phyloP scores from a whole-genome alignment of 2,888 invertebrate species.

The Barypeithes pellucidus region DNA sequence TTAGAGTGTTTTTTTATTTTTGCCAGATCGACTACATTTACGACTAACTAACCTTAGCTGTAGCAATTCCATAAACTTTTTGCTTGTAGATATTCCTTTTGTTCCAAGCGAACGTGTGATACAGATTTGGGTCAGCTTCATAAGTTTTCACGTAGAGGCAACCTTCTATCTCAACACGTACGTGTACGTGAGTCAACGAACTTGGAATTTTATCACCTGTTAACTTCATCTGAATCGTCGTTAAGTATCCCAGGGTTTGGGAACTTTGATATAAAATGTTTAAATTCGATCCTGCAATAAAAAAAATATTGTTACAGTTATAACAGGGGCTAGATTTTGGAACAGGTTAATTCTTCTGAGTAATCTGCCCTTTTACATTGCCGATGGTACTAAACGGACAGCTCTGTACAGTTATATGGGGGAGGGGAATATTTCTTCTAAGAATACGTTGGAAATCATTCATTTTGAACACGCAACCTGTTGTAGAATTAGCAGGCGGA shows the following conservation, averaged over 20 bases:
- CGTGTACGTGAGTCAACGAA: constrained; percentile 90
- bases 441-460: no score
- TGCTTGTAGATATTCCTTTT: constrained; percentile 98
- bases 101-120: constrained; percentile 98
- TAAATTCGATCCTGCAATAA: constrained; percentile 93
- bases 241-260: constrained; percentile 94
- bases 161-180: constrained; percentile 78
- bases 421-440: no score
- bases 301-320: background rate
- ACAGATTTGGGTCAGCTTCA: constrained; percentile 96
- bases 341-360: no score
- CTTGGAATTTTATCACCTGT: constrained; percentile 87
- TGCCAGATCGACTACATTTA: background rate
- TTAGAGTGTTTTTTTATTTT: background rate
- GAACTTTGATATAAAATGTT: constrained; percentile 97
- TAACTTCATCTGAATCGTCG: constrained; percentile 92
- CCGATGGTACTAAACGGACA: no score
- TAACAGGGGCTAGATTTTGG: no score
- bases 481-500: no score
- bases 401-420: no score
- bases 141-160: constrained; percentile 93
- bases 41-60: constrained; percentile 75
- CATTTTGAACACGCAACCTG: no score
- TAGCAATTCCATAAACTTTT: constrained; percentile 92
- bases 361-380: no score